Conservation (phyloP, 2,888 invertebrate species). For the Lampropteryx suffumata region DNA sequence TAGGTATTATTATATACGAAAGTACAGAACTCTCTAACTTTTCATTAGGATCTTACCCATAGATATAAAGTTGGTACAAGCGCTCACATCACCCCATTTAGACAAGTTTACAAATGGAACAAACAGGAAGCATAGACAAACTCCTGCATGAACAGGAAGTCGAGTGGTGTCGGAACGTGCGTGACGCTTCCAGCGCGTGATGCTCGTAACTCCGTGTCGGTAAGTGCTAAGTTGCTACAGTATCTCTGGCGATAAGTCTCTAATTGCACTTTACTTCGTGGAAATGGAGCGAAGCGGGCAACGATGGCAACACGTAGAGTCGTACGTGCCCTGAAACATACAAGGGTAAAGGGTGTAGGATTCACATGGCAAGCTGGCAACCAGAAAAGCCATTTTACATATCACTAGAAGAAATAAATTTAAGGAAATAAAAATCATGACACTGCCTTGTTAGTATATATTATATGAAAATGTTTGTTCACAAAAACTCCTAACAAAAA, state of each 20-base stretch:
- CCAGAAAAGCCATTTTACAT: no score
- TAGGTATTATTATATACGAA: no score
- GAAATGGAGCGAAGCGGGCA: slow-evolving; percentile 64
- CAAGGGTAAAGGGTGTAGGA: slow-evolving; percentile 3
- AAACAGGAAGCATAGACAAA: slow-evolving; percentile 24
- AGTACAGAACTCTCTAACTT: no score
- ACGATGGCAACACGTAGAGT: slow-evolving; percentile 55
- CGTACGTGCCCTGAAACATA: slow-evolving; percentile 67
- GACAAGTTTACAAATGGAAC: slow-evolving; percentile 9
- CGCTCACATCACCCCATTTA: slow-evolving; percentile 1
- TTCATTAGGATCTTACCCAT: background rate
- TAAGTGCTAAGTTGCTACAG: slow-evolving; percentile 42
- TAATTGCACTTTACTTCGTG: slow-evolving; percentile 70
- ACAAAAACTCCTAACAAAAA: no score
- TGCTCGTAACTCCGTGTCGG: slow-evolving; percentile 23
- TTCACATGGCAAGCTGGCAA: slow-evolving; percentile 1
- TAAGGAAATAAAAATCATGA: no score
- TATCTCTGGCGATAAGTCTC: slow-evolving; percentile 59
- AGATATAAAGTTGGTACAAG: slow-evolving; percentile 1
- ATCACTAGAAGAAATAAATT: no score
- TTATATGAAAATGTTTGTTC: no score
- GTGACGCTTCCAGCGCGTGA: slow-evolving; percentile 28
- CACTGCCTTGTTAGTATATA: no score
- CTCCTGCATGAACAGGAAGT: slow-evolving; percentile 23
- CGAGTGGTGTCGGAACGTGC: slow-evolving; percentile 24